Percentiles rank a stretch among this genome's conserved stretches.
phyloP scores from a whole-genome alignment of 92 coral and sea anemone species.

The Actinostola sp. region DNA sequence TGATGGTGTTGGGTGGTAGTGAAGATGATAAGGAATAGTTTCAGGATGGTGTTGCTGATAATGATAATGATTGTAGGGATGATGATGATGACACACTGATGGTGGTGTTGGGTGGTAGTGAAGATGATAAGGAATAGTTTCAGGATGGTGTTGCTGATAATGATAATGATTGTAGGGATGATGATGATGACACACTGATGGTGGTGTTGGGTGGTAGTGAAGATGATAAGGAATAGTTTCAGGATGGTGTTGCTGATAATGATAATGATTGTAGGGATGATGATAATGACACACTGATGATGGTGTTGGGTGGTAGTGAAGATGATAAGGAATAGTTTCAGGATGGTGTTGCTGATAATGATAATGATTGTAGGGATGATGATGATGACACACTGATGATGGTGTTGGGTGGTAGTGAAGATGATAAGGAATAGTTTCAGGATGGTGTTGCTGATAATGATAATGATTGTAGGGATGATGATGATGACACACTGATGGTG shows the following conservation, averaged over 20 bases:
- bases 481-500: not conserved
- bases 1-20: too few species aligned
- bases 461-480: constrained; percentile 3
- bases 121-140: not conserved
- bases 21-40: too few species aligned
- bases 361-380: not conserved
- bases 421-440: not conserved
- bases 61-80: not conserved
- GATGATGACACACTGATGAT: not conserved
- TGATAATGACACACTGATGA: not conserved
- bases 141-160: not conserved
- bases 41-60: too few species aligned
- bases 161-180: not conserved
- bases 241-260: too few species aligned
- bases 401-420: not conserved
- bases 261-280: not conserved
- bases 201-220: too few species aligned
- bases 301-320: not conserved
- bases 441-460: not conserved
- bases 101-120: not conserved
- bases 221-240: too few species aligned
- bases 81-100: not conserved
- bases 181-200: not conserved
- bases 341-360: not conserved
- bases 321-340: not conserved